A percentile compares a stretch with the other conserved stretches of the same genome.
These are phyloP conservation scores for Polydrusus tereticollis DNA, from an alignment of 2,888 invertebrate species.

Conservation along the genomic window DNA sequence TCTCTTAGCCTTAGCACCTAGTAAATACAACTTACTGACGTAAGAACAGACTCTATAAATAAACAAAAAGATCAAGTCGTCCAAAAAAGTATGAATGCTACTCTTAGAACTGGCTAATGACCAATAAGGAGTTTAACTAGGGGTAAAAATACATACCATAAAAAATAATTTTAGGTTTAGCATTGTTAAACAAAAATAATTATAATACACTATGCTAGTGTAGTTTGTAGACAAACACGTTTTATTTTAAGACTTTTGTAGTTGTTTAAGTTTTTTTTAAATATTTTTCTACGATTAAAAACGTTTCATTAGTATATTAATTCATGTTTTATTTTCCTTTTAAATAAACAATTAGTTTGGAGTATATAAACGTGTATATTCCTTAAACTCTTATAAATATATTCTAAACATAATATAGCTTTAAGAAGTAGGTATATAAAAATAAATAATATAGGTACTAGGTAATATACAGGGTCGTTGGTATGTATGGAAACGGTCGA, in stretches of 20 bases:
- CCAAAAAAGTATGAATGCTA: no score
- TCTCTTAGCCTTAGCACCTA: no score
- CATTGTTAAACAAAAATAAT: conserved; percentile 18
- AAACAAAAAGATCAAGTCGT: no score
- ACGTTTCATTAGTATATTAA: conserved; percentile 21
- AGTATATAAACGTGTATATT: conserved; percentile 4
- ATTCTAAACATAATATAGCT: neutral
- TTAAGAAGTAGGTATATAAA: neutral
- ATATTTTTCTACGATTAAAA: conserved; percentile 58
- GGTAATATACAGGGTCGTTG: no score
- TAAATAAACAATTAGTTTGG: neutral
- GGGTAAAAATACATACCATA: neutral
- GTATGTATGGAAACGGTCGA: no score
- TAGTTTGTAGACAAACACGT: conserved; percentile 19
- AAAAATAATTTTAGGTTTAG: neutral
- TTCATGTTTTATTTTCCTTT: neutral
- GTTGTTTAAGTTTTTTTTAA: conserved; percentile 52
- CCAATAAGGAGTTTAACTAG: no score
- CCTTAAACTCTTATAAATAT: conserved; percentile 14
- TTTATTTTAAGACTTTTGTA: conserved; percentile 32
- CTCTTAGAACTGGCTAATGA: no score
- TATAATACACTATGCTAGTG: conserved; percentile 20
- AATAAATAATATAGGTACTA: conserved; percentile 3
- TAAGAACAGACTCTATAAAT: no score
- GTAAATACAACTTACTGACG: no score